A percentile compares a stretch with the other conserved stretches of the same genome.
Conservation (phyloP, 2,888 invertebrate species). For the Drosophila austrosaltans region DNA sequence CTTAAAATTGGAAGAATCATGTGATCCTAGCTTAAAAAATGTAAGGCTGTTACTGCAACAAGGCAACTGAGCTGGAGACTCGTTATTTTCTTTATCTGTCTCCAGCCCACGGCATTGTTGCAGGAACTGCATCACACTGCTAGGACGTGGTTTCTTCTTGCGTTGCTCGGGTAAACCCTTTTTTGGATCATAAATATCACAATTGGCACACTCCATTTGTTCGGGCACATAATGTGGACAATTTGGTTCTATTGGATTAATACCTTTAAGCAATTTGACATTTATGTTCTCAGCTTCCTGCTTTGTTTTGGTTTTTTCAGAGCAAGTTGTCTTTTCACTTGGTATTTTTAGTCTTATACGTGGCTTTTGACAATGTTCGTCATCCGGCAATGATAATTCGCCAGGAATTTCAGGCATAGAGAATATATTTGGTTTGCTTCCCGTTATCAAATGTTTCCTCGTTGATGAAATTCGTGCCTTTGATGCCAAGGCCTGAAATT, state of each 20-base stretch:
- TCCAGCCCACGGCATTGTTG: constrained; percentile 1
- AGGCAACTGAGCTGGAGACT: constrained; percentile 17
- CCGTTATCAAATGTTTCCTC: constrained; percentile 37
- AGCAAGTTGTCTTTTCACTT: background rate
- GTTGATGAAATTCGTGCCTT: constrained; percentile 41
- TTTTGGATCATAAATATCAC: constrained; percentile 5
- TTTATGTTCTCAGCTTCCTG: background rate
- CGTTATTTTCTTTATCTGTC: background rate
- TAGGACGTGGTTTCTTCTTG: constrained; percentile 25
- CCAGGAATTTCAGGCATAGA: background rate
- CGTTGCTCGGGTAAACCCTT: background rate
- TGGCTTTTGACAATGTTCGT: background rate
- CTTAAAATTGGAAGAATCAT: background rate
- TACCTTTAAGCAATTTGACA: constrained; percentile 10
- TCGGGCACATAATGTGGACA: background rate
- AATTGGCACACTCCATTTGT: constrained; percentile 8
- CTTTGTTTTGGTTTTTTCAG: background rate
- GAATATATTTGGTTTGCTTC: constrained; percentile 26
- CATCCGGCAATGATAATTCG: background rate
- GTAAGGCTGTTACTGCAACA: constrained; percentile 7
- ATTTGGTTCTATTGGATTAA: background rate
- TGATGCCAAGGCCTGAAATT: constrained; percentile 51
- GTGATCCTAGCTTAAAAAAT: constrained; percentile 33
- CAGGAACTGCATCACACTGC: constrained; percentile 39
- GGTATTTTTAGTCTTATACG: background rate